Base-by-base conservation (phyloP, 2,113 vertebrate species). In the Platysternon megacephalum region DNA sequence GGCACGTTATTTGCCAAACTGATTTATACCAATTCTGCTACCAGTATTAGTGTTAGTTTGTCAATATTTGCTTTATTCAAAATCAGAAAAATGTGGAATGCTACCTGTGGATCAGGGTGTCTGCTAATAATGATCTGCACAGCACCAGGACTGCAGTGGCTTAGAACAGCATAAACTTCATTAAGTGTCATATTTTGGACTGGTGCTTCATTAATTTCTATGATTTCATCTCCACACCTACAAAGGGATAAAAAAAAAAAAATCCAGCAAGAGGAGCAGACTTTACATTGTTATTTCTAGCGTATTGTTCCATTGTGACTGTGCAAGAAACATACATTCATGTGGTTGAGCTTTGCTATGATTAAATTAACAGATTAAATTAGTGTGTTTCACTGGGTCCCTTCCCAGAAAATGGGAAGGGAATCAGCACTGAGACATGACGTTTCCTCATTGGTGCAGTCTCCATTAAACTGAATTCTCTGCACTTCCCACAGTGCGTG, bases 211-310 rank as follows among this genome's bases (percentile, higher is more conserved):
- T 99, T 99, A 95, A 99, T 98, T 97, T 99, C 99, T 93, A 99
- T 98, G 14, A 99, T 99, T 98, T 99, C 99, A 87, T 99, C 99
- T 2, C 99, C 99, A 89, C 98, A 99, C 95, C 99, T 99, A 82
- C 26, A 81, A 29, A 82, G 74, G 35, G 14, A 79, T 28, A 46
- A 39, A 48, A 29, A 84, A 89, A 89, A 44, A 11, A 68, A 11
- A 44, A 2, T 32, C 79, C 28, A 44, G 61, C 8, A 5, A 58
- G 29, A 79, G 1, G 1, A 35, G 9, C 11, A 85, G 46, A 51
- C 2, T 2, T 11, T 13, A 26, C 51, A 10, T 58, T 3, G 5
- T 35, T 81, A 53, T 9, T 11, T 11, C 53, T 28, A 3, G 32
- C 21, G 12, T 12, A 1, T 49, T 56, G 2, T 86, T 13, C 93